Evolutionary conservation across 1,140 invertebrate species (phyloP).

Genomic region (Musca vetustissima): DNA sequence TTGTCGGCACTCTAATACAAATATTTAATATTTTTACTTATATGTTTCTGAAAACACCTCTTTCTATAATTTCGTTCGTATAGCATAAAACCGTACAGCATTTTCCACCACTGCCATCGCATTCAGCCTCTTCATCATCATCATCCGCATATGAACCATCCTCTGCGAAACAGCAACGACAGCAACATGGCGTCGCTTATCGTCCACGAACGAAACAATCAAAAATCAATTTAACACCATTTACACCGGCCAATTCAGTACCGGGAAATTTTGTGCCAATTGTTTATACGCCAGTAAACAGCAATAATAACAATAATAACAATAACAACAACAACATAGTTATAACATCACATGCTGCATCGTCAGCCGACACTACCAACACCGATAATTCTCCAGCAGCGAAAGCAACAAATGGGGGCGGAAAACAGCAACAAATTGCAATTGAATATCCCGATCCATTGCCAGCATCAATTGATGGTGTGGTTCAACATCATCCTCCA

Average conservation of each 20-base stretch:
- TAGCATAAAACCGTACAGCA: constrained; percentile 53
- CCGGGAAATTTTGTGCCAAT: constrained; percentile 54
- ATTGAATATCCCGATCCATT: constrained; percentile 15
- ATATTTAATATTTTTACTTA: no score
- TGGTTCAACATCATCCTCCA: background rate
- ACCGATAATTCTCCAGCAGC: constrained; percentile 15
- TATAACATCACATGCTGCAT: constrained; percentile 46
- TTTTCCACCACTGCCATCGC: constrained; percentile 42
- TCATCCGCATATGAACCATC: background rate
- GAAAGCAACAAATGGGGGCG: constrained; percentile 35
- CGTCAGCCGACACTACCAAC: background rate
- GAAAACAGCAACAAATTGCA: constrained; percentile 31
- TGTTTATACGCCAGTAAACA: constrained; percentile 51
- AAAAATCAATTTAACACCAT: constrained; percentile 55
- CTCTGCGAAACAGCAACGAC: constrained; percentile 27
- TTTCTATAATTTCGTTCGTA: constrained; percentile 24
- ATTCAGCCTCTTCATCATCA: constrained; percentile 25
- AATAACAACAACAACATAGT: constrained; percentile 53
- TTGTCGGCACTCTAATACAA: no score
- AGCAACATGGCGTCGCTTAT: constrained; percentile 30
- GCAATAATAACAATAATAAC: constrained; percentile 29
- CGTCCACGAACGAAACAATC: constrained; percentile 49
- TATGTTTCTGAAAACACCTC: no score
- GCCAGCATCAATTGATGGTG: background rate
- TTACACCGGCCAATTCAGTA: constrained; percentile 52